A percentile compares a stretch with the other conserved stretches of the same genome.
Evolutionary conservation across 2,888 invertebrate species (phyloP).

Genomic region (Siphlonurus alternatus): DNA sequence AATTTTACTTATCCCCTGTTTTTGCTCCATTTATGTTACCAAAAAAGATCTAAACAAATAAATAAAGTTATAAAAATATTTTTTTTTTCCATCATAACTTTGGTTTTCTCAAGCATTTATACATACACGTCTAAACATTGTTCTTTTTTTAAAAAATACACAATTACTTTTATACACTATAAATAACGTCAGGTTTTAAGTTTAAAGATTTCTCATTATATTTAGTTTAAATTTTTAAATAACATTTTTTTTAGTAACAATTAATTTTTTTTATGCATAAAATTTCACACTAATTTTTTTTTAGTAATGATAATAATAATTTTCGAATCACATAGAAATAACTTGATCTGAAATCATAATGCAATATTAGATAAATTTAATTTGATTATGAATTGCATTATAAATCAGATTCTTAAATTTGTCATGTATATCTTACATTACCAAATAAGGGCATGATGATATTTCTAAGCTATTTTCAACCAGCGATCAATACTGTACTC

Average conservation of each 20-base stretch:
- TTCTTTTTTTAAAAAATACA: not conserved
- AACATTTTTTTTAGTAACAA: not conserved
- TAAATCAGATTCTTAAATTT: too few species aligned
- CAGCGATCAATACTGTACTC: slow-evolving; percentile 91
- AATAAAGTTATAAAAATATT: not conserved
- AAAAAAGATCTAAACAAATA: not conserved
- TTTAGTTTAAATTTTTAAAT: not conserved
- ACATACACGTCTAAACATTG: not conserved
- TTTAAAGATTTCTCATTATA: not conserved
- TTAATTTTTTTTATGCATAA: not conserved
- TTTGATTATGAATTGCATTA: too few species aligned
- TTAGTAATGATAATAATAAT: too few species aligned
- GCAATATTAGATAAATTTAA: too few species aligned
- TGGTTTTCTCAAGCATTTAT: not conserved
- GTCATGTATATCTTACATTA: not conserved
- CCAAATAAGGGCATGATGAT: not conserved
- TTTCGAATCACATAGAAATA: too few species aligned
- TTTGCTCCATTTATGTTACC: too few species aligned
- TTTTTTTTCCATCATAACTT: too few species aligned
- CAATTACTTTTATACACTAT: not conserved
- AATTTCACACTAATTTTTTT: too few species aligned
- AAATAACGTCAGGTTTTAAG: not conserved
- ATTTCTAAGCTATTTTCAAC: slow-evolving; percentile 24
- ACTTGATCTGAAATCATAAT: too few species aligned
- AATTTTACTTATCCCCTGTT: too few species aligned